These are phyloP conservation scores for Hippasteria phrygiana DNA, from an alignment of 53 echinoderm and acorn worm genomes.

Conservation along the genomic window DNA sequence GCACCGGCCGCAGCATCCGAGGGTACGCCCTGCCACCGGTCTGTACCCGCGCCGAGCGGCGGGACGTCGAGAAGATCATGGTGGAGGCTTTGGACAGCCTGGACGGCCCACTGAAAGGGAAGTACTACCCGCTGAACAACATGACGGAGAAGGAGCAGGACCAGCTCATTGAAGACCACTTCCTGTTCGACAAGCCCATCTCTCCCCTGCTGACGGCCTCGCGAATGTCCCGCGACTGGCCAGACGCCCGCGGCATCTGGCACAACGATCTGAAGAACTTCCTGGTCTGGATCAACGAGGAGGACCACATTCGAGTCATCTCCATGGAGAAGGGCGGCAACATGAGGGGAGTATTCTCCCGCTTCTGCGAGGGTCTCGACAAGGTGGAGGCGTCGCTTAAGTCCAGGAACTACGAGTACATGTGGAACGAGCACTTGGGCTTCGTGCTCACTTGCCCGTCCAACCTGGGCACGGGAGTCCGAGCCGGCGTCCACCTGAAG, in stretches of 20 bases:
- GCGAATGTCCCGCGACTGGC: slow-evolving; percentile 88
- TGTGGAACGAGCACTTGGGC: slow-evolving; percentile 92
- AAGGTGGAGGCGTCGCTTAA: slow-evolving; percentile 73
- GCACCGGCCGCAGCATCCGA: slow-evolving; percentile 83
- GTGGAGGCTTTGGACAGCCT: slow-evolving; percentile 63
- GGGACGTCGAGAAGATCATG: slow-evolving; percentile 80
- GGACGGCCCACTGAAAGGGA: slow-evolving; percentile 67
- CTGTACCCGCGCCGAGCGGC: slow-evolving; percentile 80
- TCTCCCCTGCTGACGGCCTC: slow-evolving; percentile 81
- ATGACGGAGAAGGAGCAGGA: slow-evolving; percentile 84
- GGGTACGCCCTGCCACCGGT: slow-evolving; percentile 82
- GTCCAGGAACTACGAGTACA: slow-evolving; percentile 72
- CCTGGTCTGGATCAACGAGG: slow-evolving; percentile 96
- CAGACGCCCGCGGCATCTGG: slow-evolving; percentile 87
- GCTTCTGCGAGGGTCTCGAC: slow-evolving; percentile 86
- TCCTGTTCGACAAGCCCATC: slow-evolving; percentile 89
- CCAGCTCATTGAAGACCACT: slow-evolving; percentile 82
- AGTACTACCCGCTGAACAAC: slow-evolving; percentile 77
- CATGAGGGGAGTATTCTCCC: slow-evolving; percentile 78
- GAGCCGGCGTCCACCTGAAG: slow-evolving; percentile 87
- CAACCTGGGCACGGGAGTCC: slow-evolving; percentile 86
- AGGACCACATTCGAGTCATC: slow-evolving; percentile 91
- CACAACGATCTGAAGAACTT: slow-evolving; percentile 95
- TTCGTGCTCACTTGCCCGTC: slow-evolving; percentile 87
- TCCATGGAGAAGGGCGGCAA: slow-evolving; percentile 87